Evolutionary conservation across 30 jellyfish, hydroid and myxozoan species (phyloP).

Genomic region (Chrysaora quinquecirrha): DNA sequence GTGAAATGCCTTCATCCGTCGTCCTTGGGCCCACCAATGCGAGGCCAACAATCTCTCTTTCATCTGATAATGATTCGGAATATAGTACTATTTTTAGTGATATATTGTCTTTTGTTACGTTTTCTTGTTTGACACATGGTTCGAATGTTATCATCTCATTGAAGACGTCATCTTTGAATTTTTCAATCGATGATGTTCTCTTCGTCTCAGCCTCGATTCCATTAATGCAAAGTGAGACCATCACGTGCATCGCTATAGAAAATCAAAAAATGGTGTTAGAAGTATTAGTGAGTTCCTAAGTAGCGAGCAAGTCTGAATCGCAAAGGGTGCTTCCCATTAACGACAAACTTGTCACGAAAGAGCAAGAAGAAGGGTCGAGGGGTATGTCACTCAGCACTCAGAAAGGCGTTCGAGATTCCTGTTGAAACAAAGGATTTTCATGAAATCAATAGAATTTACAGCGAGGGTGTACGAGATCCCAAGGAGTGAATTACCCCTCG

Average conservation of each 20-base stretch:
- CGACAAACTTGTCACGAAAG: too few relatives aligned
- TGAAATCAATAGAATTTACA: too few relatives aligned
- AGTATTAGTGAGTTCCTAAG: too few relatives aligned
- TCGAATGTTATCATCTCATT: constrained; percentile 56
- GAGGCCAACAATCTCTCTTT: constrained; percentile 49
- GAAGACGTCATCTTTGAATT: constrained; percentile 43
- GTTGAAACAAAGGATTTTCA: too few relatives aligned
- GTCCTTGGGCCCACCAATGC: constrained; percentile 64
- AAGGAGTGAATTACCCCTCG: too few relatives aligned
- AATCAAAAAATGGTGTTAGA: too few relatives aligned
- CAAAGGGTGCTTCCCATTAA: too few relatives aligned
- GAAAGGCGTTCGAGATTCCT: too few relatives aligned
- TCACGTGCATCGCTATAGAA: constrained; percentile 36
- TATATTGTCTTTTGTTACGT: constrained; percentile 33
- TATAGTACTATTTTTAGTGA: constrained; percentile 24
- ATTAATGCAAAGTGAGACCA: constrained; percentile 39
- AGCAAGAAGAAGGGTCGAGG: too few relatives aligned
- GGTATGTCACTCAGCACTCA: too few relatives aligned
- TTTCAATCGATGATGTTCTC: constrained; percentile 29
- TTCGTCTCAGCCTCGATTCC: constrained; percentile 15
- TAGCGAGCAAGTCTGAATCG: too few relatives aligned
- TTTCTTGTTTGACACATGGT: constrained; percentile 40
- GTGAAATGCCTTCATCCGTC: constrained; percentile 66
- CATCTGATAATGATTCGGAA: constrained; percentile 40
- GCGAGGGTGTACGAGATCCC: too few relatives aligned